Base-by-base conservation (phyloP, 2,888 invertebrate species). In the Margaritifera margaritifera region DNA sequence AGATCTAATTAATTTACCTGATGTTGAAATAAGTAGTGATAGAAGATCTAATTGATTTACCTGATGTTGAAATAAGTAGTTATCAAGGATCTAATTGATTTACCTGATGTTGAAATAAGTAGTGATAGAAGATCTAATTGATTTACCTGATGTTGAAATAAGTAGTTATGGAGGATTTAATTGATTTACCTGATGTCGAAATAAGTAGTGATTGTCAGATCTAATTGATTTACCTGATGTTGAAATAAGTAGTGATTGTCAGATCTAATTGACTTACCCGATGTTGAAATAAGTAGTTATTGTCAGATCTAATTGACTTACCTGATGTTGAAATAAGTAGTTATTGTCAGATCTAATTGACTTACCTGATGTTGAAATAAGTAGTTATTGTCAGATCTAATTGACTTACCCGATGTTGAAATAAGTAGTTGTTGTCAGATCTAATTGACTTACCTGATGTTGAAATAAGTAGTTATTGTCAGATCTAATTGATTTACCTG, bases 401-500 rank as follows among this genome's bases (percentile, higher is more conserved):
- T 64, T 84, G 79, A 11, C 77, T 79, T n/a, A 87, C 84, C 86
- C 86, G 62, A 2, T 65, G 55, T 68, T 27, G 55, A n/a, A 61
- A 59, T 6, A 61, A 18, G 24, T 27, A n/a, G n/a, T n/a, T n/a
- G n/a, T 84, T 4, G 84, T 81, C 61, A 72, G 73, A 57, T 85
- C 84, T 25, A 87, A 64, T 64, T 84, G 79, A 11, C 77, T 79
- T n/a, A 87, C 84, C 86, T 86, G 62, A 2, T 65, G 55, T 68
- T 27, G 55, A n/a, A 61, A 59, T 6, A 61, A 18, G 24, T 27
- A n/a, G n/a, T n/a, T n/a, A 86, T 84, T 4, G 84, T 81, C 61
- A 72, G 73, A 57, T 85, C 84, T 25, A 87, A 64, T 64, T 84
- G 79, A 11, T 77, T 79, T n/a, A 87, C 84, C 86, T 86, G 62